These are phyloP conservation scores for Anthopleura xanthogrammica DNA, from an alignment of 92 coral and sea anemone genomes.

Conservation along the genomic window DNA sequence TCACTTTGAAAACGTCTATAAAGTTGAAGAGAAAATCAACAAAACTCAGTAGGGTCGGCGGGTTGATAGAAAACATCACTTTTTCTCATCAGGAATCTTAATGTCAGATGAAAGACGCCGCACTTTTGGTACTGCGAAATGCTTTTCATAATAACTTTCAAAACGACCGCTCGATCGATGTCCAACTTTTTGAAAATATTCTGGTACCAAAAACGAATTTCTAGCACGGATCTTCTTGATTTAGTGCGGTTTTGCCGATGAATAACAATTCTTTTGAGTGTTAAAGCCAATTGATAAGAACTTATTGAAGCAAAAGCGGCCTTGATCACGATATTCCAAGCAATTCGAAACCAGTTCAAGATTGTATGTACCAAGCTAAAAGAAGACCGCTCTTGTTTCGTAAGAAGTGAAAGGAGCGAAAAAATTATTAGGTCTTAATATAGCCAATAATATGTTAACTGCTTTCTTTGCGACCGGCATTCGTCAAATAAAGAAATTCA, in stretches of 20 bases:
- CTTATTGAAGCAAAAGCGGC: conserved; percentile 45
- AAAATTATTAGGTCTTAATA: conserved; percentile 67
- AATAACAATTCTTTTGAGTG: neutral
- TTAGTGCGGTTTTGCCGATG: neutral
- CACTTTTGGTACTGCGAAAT: conserved; percentile 30
- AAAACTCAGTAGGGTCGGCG: conserved; percentile 34
- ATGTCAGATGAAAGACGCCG: conserved; percentile 86
- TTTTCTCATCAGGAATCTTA: conserved; percentile 82
- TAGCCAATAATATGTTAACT: conserved; percentile 86
- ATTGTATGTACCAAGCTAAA: conserved; percentile 9
- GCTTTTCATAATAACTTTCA: conserved; percentile 41
- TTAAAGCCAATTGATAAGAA: conserved; percentile 58
- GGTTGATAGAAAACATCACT: conserved; percentile 59
- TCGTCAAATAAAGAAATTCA: conserved; percentile 91
- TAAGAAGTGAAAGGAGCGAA: conserved; percentile 45
- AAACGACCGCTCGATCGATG: conserved; percentile 36
- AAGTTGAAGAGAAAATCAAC: conserved; percentile 56
- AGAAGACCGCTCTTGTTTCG: conserved; percentile 50
- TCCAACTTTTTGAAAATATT: conserved; percentile 45
- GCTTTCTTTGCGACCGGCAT: conserved; percentile 76
- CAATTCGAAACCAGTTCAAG: conserved; percentile 33
- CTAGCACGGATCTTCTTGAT: conserved; percentile 45
- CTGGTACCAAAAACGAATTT: neutral
- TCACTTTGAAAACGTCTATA: conserved; percentile 31
- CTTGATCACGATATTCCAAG: neutral